Percentiles rank a stretch among this genome's conserved stretches.
Evolutionary conservation across 1,140 invertebrate species (phyloP).

Genomic region (Paralvinella palmiformis): DNA sequence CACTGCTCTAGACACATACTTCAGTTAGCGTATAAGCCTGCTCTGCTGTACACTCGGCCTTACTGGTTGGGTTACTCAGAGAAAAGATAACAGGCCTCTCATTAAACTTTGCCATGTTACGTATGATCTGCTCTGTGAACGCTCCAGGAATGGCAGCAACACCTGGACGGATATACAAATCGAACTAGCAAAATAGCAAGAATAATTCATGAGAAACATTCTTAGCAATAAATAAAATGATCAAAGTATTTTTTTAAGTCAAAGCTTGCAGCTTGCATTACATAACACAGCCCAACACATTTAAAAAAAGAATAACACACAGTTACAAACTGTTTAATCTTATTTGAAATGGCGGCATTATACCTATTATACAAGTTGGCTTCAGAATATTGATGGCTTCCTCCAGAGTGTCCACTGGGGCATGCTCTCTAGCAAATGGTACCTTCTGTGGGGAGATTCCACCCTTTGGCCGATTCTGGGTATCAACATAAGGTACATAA

Average conservation of each 20-base stretch:
- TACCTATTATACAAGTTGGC: slow-evolving; percentile 47
- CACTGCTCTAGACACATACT: slow-evolving; percentile 20
- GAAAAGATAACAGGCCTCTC: slow-evolving; percentile 49
- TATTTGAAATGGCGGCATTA: no score
- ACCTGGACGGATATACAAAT: slow-evolving; percentile 28
- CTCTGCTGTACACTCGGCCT: slow-evolving; percentile 50
- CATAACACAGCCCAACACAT: no score
- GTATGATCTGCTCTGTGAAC: slow-evolving; percentile 43
- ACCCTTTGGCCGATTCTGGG: slow-evolving; percentile 39
- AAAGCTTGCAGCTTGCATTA: no score
- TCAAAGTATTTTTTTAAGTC: no score
- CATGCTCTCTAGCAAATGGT: slow-evolving; percentile 38
- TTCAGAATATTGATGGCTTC: slow-evolving; percentile 41
- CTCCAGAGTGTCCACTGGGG: slow-evolving; percentile 34
- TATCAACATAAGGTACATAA: slow-evolving; percentile 13
- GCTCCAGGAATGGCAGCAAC: slow-evolving; percentile 45
- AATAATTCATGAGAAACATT: background rate
- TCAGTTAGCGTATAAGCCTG: slow-evolving; percentile 42
- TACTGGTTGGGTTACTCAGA: slow-evolving; percentile 48
- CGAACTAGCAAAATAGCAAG: background rate
- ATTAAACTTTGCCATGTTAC: slow-evolving; percentile 42
- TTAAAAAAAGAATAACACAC: no score
- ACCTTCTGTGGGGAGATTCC: slow-evolving; percentile 41
- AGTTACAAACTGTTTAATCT: no score
- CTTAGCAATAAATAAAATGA: no score